A percentile compares a stretch with the other conserved stretches of the same genome.
Evolutionary conservation across 1,140 invertebrate species (phyloP).

Genomic region (Cotesia chilonis): DNA sequence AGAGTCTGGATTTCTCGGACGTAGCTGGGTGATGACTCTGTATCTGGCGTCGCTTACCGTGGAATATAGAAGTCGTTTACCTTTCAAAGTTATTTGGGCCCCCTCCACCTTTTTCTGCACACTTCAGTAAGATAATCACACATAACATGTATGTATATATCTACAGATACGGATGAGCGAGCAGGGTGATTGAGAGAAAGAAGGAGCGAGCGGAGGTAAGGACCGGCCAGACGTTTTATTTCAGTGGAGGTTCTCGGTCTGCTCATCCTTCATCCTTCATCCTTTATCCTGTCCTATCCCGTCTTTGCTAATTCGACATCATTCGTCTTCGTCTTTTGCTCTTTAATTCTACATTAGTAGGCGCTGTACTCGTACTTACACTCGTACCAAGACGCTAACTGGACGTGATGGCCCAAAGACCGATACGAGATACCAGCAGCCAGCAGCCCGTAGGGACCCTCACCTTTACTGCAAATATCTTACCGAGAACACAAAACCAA

Average conservation of each 20-base stretch:
- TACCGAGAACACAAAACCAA: neutral
- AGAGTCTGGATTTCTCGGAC: slow-evolving; percentile 11
- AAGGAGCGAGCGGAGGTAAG: slow-evolving; percentile 6
- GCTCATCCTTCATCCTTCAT: too few species aligned
- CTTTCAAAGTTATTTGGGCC: slow-evolving; percentile 42
- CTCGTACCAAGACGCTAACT: too few species aligned
- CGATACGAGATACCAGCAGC: too few species aligned
- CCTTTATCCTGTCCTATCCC: too few species aligned
- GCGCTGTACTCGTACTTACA: too few species aligned
- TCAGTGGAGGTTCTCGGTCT: neutral
- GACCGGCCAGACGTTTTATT: slow-evolving; percentile 8
- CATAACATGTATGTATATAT: neutral
- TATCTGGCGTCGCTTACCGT: slow-evolving; percentile 8
- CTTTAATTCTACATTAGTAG: too few species aligned
- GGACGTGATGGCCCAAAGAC: too few species aligned
- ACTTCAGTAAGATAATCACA: slow-evolving; percentile 35
- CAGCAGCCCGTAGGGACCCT: neutral
- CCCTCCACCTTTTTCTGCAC: slow-evolving; percentile 24
- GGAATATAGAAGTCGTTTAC: slow-evolving; percentile 39
- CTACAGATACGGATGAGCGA: slow-evolving; percentile 8
- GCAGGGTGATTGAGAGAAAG: slow-evolving; percentile 3
- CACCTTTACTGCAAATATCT: neutral
- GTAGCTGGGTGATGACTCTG: slow-evolving; percentile 32
- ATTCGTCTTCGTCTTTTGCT: too few species aligned
- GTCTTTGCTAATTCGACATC: too few species aligned